A percentile compares a stretch with the other conserved stretches of the same genome.
Evolutionary conservation across 64 coral and sea anemone genomes (phyloP).

Genomic region (Stichodactyla helianthus): DNA sequence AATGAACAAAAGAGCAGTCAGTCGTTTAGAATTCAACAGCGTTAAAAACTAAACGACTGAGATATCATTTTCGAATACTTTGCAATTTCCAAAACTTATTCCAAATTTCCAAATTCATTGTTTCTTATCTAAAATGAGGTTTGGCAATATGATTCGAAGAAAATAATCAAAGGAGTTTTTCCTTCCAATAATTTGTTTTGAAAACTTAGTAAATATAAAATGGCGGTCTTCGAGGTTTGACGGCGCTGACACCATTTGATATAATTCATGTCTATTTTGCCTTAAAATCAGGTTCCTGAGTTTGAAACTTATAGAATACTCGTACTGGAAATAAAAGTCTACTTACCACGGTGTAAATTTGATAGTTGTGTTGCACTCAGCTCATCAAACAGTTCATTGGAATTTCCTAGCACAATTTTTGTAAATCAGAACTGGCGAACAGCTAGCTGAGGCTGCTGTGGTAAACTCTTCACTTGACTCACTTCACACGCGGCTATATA

Average conservation of each 20-base stretch:
- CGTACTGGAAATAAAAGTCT: not conserved
- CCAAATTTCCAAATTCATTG: too few relatives aligned
- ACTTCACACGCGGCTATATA: conserved; percentile 4
- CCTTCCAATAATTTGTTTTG: too few relatives aligned
- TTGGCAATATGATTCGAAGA: too few relatives aligned
- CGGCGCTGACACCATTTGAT: not conserved
- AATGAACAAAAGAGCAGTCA: too few relatives aligned
- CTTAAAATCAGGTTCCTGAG: not conserved
- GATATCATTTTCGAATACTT: too few relatives aligned
- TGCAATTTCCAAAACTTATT: too few relatives aligned
- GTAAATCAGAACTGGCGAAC: not conserved
- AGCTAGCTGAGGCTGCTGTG: not conserved
- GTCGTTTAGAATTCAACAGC: too few relatives aligned
- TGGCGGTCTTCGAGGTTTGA: too few relatives aligned
- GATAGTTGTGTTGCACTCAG: not conserved
- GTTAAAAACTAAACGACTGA: too few relatives aligned
- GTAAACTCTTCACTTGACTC: not conserved
- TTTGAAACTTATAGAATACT: not conserved
- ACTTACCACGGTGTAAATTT: not conserved
- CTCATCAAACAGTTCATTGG: not conserved
- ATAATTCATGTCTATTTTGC: not conserved
- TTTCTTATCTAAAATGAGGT: too few relatives aligned
- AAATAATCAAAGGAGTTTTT: too few relatives aligned
- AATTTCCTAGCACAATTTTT: not conserved
- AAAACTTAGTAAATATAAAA: too few relatives aligned